Conservation (phyloP, 2,797 vertebrate genomes). For the Oryzias dopingdopingensis region DNA sequence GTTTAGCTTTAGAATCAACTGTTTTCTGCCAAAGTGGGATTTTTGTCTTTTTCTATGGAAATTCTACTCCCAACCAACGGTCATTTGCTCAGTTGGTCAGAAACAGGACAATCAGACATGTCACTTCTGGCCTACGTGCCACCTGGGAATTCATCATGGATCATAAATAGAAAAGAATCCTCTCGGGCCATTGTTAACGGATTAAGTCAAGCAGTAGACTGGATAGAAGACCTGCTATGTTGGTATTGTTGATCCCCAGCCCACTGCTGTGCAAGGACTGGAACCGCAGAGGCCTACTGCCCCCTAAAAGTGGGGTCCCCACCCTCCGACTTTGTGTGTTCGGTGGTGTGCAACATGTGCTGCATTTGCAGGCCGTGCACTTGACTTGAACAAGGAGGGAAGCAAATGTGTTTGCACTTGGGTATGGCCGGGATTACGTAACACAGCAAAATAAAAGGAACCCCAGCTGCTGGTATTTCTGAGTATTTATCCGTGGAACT, state of each 20-base stretch:
- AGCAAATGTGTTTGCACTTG: conserved; percentile 35
- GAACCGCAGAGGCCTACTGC: conserved; percentile 53
- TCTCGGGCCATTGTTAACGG: conserved; percentile 53
- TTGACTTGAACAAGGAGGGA: conserved; percentile 31
- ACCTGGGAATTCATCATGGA: conserved; percentile 66
- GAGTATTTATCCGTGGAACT: not conserved
- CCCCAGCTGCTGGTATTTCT: conserved; percentile 37
- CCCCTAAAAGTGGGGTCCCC: conserved; percentile 62
- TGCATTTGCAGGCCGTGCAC: conserved; percentile 5
- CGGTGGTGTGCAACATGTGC: conserved; percentile 16
- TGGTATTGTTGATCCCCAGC: conserved; percentile 66
- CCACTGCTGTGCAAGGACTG: conserved; percentile 61
- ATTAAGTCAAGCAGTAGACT: conserved; percentile 74
- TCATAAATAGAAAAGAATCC: conserved; percentile 60
- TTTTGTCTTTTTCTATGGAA: conserved; percentile 17
- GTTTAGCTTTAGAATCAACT: too few relatives aligned
- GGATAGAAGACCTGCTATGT: conserved; percentile 68
- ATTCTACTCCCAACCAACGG: conserved; percentile 22
- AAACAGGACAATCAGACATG: conserved; percentile 57
- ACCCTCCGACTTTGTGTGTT: conserved; percentile 44
- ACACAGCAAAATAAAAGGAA: conserved; percentile 54
- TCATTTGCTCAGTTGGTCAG: conserved; percentile 60
- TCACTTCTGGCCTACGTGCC: conserved; percentile 57
- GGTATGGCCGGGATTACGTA: conserved; percentile 48
- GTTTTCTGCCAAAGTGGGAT: not conserved